Evolutionary conservation across 2,113 vertebrate genomes (phyloP).

Genomic region (Phodopus roborovskii): DNA sequence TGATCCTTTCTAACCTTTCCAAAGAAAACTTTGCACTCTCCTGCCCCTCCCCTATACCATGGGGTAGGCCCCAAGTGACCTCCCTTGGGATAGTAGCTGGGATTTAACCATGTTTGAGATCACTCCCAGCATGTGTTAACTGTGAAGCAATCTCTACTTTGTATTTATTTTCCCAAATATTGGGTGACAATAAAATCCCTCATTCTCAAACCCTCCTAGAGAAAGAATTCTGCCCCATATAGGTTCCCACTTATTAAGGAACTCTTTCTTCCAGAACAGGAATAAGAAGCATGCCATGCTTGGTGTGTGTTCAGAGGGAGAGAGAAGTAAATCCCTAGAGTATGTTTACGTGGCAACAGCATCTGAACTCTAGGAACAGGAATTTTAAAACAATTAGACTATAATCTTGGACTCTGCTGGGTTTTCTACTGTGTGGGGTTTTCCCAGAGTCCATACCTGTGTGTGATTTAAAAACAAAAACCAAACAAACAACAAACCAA

Average conservation of each 20-base stretch:
- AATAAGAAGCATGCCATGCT: constrained; percentile 32
- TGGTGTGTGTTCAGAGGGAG: constrained; percentile 46
- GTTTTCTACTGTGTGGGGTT: background rate
- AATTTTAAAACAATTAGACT: background rate
- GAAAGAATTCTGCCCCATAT: background rate
- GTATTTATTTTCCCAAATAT: background rate
- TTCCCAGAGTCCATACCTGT: background rate
- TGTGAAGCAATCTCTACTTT: background rate
- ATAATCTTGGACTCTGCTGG: background rate
- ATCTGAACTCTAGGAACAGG: background rate
- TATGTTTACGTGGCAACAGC: background rate
- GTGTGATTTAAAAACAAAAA: background rate
- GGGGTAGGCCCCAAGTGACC: constrained; percentile 6
- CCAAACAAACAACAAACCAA: background rate
- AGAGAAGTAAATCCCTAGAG: background rate
- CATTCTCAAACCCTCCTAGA: constrained; percentile 36
- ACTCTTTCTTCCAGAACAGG: constrained; percentile 14
- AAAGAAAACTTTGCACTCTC: background rate
- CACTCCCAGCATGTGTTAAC: background rate
- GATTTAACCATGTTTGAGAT: background rate
- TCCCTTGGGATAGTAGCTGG: background rate
- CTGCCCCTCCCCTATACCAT: background rate
- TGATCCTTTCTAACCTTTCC: background rate
- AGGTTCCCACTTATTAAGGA: background rate
- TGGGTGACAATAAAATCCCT: constrained; percentile 58